Conservation (phyloP, 2,888 invertebrate genomes). For the Cyrtodaria siliqua region DNA sequence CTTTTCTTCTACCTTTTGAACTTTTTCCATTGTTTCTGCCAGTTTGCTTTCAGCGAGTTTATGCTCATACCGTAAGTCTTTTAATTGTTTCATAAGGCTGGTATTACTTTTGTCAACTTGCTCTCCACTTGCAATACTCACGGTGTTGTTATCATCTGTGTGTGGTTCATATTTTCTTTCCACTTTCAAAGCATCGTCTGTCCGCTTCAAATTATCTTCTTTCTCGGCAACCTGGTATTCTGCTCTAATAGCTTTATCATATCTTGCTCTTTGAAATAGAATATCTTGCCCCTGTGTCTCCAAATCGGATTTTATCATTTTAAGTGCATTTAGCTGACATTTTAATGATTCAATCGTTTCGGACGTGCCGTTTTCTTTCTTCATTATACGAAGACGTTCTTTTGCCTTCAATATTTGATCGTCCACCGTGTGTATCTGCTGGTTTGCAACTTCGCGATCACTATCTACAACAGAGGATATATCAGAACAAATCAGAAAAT, state of each 20-base stretch:
- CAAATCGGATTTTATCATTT: slow-evolving; percentile 20
- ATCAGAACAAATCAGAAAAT: no score
- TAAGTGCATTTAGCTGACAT: slow-evolving; percentile 22
- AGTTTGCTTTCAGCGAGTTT: neutral
- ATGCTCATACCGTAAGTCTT: slow-evolving; percentile 6
- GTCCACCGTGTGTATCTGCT: slow-evolving; percentile 21
- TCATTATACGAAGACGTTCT: slow-evolving; percentile 4
- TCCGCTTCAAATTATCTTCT: slow-evolving; percentile 39
- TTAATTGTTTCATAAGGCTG: slow-evolving; percentile 9
- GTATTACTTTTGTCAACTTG: slow-evolving; percentile 22
- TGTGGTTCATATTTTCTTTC: slow-evolving; percentile 12
- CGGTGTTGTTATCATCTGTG: neutral
- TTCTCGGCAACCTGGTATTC: slow-evolving; percentile 12
- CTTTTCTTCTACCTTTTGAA: slow-evolving; percentile 48
- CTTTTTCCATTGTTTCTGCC: slow-evolving; percentile 21
- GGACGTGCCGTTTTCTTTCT: slow-evolving; percentile 14
- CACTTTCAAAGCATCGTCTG: slow-evolving; percentile 20
- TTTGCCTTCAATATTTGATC: slow-evolving; percentile 10
- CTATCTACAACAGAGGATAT: no score
- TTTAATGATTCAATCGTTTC: slow-evolving; percentile 19
- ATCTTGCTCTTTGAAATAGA: slow-evolving; percentile 16
- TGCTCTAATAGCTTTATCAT: slow-evolving; percentile 5
- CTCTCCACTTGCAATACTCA: slow-evolving; percentile 10
- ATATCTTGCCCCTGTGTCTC: slow-evolving; percentile 1
- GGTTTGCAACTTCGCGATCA: neutral